Evolutionary conservation across 2,888 invertebrate genomes (phyloP).

Genomic region (Caenorhabditis wallacei): DNA sequence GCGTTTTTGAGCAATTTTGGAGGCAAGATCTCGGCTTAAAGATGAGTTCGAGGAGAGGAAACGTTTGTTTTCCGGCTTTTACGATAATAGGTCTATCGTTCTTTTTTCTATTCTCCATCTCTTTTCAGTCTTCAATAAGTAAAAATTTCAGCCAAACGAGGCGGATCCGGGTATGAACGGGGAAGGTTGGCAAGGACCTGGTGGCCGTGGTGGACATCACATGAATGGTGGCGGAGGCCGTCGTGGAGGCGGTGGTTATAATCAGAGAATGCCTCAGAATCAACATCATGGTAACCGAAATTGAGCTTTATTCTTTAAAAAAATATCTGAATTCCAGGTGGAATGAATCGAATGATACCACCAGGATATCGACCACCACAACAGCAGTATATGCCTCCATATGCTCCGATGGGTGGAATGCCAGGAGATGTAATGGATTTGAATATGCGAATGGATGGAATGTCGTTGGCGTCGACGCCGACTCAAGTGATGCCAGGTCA

Average conservation of each 20-base stretch:
- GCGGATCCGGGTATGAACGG: slow-evolving; percentile 68
- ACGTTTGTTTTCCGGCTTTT: too few relatives aligned
- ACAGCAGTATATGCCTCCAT: slow-evolving; percentile 35
- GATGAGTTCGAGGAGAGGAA: neutral
- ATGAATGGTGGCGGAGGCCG: slow-evolving; percentile 57
- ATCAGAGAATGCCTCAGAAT: slow-evolving; percentile 39
- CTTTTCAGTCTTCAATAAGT: neutral
- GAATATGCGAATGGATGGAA: slow-evolving; percentile 57
- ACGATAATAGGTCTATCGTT: too few relatives aligned
- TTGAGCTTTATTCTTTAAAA: too few relatives aligned
- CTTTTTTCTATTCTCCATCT: neutral
- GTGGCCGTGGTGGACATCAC: slow-evolving; percentile 63
- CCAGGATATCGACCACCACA: slow-evolving; percentile 52
- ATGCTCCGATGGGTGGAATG: slow-evolving; percentile 43
- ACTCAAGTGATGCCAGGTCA: slow-evolving; percentile 36
- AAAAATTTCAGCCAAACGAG: slow-evolving; percentile 59
- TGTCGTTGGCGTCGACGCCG: slow-evolving; percentile 45
- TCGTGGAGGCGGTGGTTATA: slow-evolving; percentile 46
- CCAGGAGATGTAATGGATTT: slow-evolving; percentile 58
- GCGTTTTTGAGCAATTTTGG: neutral
- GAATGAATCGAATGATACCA: slow-evolving; percentile 59
- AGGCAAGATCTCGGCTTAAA: neutral
- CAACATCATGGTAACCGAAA: slow-evolving; percentile 51
- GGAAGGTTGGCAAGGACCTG: slow-evolving; percentile 66
- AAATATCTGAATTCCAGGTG: too few relatives aligned